These are phyloP conservation scores for Bradynema listronoti DNA, from an alignment of 1,140 invertebrate genomes.

Conservation along the genomic window DNA sequence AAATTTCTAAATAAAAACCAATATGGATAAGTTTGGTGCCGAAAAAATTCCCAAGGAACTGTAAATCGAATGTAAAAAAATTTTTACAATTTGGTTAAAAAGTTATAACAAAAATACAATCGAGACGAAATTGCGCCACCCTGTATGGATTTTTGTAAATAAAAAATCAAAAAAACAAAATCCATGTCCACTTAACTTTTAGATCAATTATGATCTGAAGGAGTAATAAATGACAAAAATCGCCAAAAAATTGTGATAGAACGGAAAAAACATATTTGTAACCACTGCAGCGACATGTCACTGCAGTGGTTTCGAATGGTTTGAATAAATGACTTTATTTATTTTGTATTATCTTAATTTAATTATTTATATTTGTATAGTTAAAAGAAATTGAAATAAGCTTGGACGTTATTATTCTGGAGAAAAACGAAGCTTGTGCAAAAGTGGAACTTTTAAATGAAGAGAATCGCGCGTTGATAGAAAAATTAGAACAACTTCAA, in stretches of 20 bases:
- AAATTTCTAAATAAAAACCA: too few species aligned
- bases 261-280: not conserved
- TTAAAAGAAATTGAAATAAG: constrained; percentile 19
- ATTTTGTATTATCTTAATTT: too few species aligned
- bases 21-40: too few species aligned
- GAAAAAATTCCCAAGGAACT: too few species aligned
- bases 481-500: constrained; percentile 11
- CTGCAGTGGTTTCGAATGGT: not conserved
- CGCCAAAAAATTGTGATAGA: not conserved
- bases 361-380: too few species aligned
- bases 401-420: constrained; percentile 23
- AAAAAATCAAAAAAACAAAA: too few species aligned
- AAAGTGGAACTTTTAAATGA: constrained; percentile 25
- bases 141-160: too few species aligned
- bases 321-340: not conserved
- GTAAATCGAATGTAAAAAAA: too few species aligned
- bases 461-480: constrained; percentile 18
- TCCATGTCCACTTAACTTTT: too few species aligned
- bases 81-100: too few species aligned
- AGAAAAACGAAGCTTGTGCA: constrained; percentile 24
- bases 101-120: too few species aligned
- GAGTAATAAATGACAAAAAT: not conserved
- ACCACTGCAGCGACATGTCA: not conserved
- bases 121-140: too few species aligned
- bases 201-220: not conserved